These are phyloP conservation scores for Telmatochromis bifrenatus DNA, from an alignment of 2,113 vertebrate species.

Conservation along the genomic window DNA sequence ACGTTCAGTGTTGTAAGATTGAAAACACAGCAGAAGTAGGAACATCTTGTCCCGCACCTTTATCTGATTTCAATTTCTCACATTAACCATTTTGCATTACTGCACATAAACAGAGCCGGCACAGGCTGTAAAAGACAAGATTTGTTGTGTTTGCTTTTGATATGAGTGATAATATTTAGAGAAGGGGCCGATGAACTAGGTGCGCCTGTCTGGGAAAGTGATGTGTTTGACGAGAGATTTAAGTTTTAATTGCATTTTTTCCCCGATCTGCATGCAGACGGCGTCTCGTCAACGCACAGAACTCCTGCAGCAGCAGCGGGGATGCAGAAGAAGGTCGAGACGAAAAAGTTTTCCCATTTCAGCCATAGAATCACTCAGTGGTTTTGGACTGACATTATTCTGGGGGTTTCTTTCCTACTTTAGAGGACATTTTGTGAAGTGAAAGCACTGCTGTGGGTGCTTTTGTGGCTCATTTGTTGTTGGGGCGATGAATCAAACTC, in stretches of 20 bases:
- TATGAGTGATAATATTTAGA: constrained; percentile 73
- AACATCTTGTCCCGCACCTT: constrained; percentile 3
- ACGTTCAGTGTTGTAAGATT: background rate
- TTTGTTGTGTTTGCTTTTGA: constrained; percentile 72
- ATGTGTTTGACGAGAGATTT: constrained; percentile 71
- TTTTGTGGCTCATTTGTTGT: background rate
- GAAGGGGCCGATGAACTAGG: constrained; percentile 36
- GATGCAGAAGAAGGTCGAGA: background rate
- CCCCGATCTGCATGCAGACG: constrained; percentile 51
- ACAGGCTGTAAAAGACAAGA: constrained; percentile 36
- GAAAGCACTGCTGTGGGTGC: background rate
- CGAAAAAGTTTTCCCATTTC: background rate
- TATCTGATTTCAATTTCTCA: background rate
- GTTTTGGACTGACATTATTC: background rate
- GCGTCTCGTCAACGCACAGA: background rate
- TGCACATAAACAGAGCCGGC: constrained; percentile 34
- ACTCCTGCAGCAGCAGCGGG: background rate
- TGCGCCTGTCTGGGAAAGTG: constrained; percentile 36
- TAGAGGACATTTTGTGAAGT: background rate
- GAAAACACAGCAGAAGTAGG: background rate
- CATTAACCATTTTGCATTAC: constrained; percentile 5
- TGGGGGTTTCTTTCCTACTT: background rate
- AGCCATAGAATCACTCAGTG: background rate
- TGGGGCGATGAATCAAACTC: background rate
- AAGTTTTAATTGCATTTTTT: constrained; percentile 66